Evolutionary conservation across 2,113 vertebrate genomes (phyloP), one percentile per base, ranked within the genome.

Genomic region (Oreochromis aureus): DNA sequence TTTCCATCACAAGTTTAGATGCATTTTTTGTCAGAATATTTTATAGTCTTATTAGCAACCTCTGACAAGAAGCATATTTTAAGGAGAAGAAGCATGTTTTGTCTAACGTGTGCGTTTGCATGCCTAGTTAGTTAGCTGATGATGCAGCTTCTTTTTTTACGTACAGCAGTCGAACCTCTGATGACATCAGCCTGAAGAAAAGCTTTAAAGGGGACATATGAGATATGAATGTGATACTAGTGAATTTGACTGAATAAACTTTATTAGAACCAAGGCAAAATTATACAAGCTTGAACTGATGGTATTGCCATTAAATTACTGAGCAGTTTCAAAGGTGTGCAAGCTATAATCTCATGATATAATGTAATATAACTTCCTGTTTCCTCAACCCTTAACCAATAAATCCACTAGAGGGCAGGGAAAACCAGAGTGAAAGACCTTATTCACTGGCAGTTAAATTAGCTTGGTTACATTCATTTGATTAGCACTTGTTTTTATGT

Each of bases 171-270:
- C 8, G 9, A 46, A 46, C 13, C 39, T 73, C 66, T 73, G 69
- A 0, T 46, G 71, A 76, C 22, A 19, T 48, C 71, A 19, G 0
- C 71, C 15, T 12, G 16, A 51, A 46, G 41, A 18, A 0, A 73
- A 48, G 44, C 24, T 76, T 76, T 48, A 76, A 48, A 27, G 44
- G 44, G 44, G 24, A 0, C 16, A 76, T 76, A 27, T 48, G 39
- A 76, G 24, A 30, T 30, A 19, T 32, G 44, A 76, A 30, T 48
- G 71, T 48, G 24, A 76, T 48, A 1, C 2, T 76, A 48, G 4
- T 48, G 51, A 18, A 18, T 48, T 76, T 48, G 24, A 76, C 69
- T 76, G 24, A 48, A 18, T 76, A 48, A 30, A 2, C 15, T 18
- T 48, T 48, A 48, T 30, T 1, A 48, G 0, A 76, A 76, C 41